phyloP scores from a whole-genome alignment of 2,113 vertebrate species.

The Himantopus leucocephalus region DNA sequence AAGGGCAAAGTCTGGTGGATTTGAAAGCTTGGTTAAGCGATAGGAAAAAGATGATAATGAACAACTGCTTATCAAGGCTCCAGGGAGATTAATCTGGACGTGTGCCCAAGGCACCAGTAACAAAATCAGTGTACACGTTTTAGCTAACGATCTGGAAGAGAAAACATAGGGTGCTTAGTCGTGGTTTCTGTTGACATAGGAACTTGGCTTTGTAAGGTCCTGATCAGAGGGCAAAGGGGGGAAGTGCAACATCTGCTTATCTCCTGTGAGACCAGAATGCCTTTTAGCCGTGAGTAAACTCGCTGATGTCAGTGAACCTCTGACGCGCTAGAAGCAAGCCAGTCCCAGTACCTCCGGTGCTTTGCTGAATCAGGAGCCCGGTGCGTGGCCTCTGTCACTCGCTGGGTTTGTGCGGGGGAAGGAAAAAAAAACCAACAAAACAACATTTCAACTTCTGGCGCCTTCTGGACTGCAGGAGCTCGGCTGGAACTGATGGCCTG shows the following conservation, averaged over 20 bases:
- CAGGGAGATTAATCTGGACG: not conserved
- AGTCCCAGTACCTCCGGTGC: accelerated
- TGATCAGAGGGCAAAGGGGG: not conserved
- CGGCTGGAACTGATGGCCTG: not conserved
- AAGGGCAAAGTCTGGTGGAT: slow-evolving; percentile 35
- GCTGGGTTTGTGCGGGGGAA: not conserved
- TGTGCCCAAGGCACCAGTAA: not conserved
- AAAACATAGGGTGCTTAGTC: not conserved
- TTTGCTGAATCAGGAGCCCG: not conserved
- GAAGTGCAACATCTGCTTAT: slow-evolving; percentile 20
- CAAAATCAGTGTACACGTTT: not conserved
- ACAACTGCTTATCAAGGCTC: not conserved
- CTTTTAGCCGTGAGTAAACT: not conserved
- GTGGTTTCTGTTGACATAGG: not conserved
- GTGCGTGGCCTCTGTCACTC: not conserved
- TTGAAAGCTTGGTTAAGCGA: not conserved
- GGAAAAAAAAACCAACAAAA: not conserved
- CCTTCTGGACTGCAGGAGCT: not conserved
- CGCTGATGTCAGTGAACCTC: not conserved
- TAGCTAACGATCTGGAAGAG: slow-evolving; percentile 28
- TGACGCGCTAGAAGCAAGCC: not conserved
- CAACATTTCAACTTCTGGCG: not conserved
- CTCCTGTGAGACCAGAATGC: not conserved
- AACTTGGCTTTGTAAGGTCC: not conserved
- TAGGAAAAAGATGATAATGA: not conserved